Evolutionary conservation across 1,140 invertebrate species (phyloP).

Genomic region (Cyphomyrmex costatus): DNA sequence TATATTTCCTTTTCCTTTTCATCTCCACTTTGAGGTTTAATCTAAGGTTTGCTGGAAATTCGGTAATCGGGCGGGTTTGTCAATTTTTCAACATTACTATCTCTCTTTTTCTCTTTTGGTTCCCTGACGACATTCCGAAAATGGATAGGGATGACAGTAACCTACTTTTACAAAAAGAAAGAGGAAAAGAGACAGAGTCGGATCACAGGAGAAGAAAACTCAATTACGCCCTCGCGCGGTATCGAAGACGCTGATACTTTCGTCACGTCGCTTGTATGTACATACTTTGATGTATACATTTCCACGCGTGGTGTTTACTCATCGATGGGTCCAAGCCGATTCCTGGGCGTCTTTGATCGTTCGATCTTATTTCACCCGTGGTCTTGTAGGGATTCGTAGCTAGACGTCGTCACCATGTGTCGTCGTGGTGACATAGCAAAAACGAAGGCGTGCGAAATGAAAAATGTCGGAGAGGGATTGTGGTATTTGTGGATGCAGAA

Average conservation of each 20-base stretch:
- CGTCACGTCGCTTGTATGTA: not conserved
- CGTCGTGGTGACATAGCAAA: not conserved
- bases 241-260: constrained; percentile 21
- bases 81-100: not conserved
- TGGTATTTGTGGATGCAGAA: not conserved
- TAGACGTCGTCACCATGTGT: not conserved
- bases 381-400: not conserved
- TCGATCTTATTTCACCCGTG: constrained; percentile 14
- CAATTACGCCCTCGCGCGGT: constrained; percentile 21
- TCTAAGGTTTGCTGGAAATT: not conserved
- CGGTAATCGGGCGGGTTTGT: not conserved
- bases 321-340: constrained; percentile 3
- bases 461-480: not conserved
- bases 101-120: not conserved
- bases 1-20: not conserved
- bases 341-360: not conserved
- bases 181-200: not conserved
- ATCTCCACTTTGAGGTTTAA: not conserved
- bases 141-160: not conserved
- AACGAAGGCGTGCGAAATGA: not conserved
- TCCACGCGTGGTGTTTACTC: constrained; percentile 15
- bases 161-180: not conserved
- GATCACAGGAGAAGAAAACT: constrained; percentile 6
- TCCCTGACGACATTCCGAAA: not conserved
- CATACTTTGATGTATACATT: constrained; percentile 19